Percentiles rank a stretch among this genome's conserved stretches.
phyloP scores from a whole-genome alignment of 1,140 invertebrate species.

The Lucilia sericata region DNA sequence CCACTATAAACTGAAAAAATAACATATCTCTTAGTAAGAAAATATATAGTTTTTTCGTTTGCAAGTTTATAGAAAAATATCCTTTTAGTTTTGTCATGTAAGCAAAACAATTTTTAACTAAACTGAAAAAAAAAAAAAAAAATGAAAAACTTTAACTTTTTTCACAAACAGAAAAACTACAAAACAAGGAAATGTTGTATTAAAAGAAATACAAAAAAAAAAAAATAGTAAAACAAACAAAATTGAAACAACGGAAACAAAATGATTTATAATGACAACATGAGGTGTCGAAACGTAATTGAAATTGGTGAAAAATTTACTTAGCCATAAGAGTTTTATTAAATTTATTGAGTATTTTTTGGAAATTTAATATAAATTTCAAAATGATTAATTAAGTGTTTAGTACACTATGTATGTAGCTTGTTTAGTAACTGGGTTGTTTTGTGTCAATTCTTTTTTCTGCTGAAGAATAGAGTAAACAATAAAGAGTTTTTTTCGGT shows the following conservation, averaged over 20 bases:
- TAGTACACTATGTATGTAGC: neutral
- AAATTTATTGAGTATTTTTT: neutral
- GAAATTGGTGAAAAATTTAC: conserved; percentile 1
- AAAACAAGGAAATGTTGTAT: neutral
- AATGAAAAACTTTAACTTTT: conserved; percentile 1
- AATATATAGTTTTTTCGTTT: neutral
- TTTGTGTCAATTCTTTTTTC: neutral
- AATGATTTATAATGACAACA: conserved; percentile 27
- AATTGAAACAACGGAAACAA: neutral
- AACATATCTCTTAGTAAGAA: neutral
- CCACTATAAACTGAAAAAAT: neutral
- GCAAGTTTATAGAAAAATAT: too few species aligned
- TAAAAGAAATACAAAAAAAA: neutral
- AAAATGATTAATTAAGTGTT: conserved; percentile 3
- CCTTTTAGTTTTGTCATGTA: neutral
- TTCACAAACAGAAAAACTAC: neutral
- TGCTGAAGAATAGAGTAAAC: too few species aligned
- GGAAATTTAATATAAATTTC: neutral
- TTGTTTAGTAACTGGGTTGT: neutral
- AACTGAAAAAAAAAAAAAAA: neutral
- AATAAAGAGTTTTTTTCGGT: too few species aligned
- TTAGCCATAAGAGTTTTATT: neutral
- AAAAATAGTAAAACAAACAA: too few species aligned
- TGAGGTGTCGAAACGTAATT: conserved; percentile 26
- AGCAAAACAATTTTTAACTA: neutral